Evolutionary conservation across 2,888 invertebrate genomes (phyloP).

Genomic region (Hirtodrosophila duncani): DNA sequence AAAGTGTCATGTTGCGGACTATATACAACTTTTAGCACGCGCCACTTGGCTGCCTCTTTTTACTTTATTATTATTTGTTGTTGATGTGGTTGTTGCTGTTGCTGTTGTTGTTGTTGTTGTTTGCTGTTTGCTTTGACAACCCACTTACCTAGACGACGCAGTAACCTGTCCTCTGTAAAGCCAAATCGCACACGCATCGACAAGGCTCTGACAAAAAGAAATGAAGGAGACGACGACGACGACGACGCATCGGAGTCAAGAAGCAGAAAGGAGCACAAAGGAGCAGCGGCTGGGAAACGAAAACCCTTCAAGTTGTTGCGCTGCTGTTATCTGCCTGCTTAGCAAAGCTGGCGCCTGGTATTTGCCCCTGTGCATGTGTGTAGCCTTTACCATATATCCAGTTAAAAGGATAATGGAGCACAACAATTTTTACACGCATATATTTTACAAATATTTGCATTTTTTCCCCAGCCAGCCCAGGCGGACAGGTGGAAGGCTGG

Average conservation of each 20-base stretch:
- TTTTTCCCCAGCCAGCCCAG: slow-evolving; percentile 56
- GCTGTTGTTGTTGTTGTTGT: slow-evolving; percentile 7
- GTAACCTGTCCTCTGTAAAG: slow-evolving; percentile 23
- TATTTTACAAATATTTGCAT: slow-evolving; percentile 74
- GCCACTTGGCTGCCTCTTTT: slow-evolving; percentile 43
- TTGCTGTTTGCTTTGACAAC: slow-evolving; percentile 69
- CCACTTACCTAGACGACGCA: slow-evolving; percentile 56
- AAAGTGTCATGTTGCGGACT: slow-evolving; percentile 62
- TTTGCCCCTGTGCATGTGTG: slow-evolving; percentile 38
- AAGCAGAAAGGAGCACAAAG: background rate
- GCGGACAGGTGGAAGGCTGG: slow-evolving; percentile 48
- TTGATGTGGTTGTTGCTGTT: too few relatives aligned
- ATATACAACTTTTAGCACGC: slow-evolving; percentile 35
- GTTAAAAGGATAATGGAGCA: slow-evolving; percentile 74
- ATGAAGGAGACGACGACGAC: slow-evolving; percentile 3
- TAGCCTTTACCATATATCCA: slow-evolving; percentile 58
- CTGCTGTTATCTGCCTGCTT: slow-evolving; percentile 54
- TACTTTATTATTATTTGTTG: slow-evolving; percentile 64
- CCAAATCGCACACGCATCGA: slow-evolving; percentile 70
- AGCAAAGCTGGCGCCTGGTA: slow-evolving; percentile 53
- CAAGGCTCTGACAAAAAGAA: slow-evolving; percentile 33
- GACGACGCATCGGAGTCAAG: slow-evolving; percentile 2
- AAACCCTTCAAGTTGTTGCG: slow-evolving; percentile 55
- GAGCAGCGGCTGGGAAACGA: background rate
- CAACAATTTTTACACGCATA: slow-evolving; percentile 74